Evolutionary conservation across 64 coral and sea anemone species (phyloP).

Genomic region (Stichodactyla helianthus): DNA sequence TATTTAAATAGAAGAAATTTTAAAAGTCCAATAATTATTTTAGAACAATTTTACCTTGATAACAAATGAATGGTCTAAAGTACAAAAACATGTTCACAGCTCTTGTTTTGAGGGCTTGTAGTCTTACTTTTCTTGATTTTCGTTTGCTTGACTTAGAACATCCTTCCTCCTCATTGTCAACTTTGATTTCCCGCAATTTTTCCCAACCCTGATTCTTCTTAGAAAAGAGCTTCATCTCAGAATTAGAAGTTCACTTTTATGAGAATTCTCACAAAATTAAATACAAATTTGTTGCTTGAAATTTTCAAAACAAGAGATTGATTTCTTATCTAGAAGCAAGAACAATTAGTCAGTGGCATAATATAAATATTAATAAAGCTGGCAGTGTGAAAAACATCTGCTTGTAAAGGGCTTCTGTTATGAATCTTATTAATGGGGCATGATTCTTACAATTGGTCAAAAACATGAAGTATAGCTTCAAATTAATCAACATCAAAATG

Average conservation of each 20-base stretch:
- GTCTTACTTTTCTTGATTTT: not conserved
- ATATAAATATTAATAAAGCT: not conserved
- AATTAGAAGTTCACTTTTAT: not conserved
- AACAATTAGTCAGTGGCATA: not conserved
- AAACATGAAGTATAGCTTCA: not conserved
- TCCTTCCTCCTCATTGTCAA: not conserved
- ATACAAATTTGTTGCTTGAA: not conserved
- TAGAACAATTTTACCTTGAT: not conserved
- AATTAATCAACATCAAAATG: not conserved
- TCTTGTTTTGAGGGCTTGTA: not conserved
- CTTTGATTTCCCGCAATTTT: not conserved
- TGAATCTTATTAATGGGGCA: not conserved
- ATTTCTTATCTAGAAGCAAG: not conserved
- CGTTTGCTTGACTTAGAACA: not conserved
- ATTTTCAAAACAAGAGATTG: not conserved
- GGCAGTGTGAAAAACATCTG: not conserved
- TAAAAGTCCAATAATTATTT: not conserved
- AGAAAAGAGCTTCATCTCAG: not conserved
- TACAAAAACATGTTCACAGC: not conserved
- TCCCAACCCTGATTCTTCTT: not conserved
- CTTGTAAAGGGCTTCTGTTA: not conserved
- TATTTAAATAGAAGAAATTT: not conserved
- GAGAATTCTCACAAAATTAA: not conserved
- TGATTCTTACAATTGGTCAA: not conserved
- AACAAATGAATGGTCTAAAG: slow-evolving; percentile 15